Percentiles rank a stretch among this genome's conserved stretches.
phyloP scores from a whole-genome alignment of 1,140 invertebrate genomes.

The Bombus pyrosoma region DNA sequence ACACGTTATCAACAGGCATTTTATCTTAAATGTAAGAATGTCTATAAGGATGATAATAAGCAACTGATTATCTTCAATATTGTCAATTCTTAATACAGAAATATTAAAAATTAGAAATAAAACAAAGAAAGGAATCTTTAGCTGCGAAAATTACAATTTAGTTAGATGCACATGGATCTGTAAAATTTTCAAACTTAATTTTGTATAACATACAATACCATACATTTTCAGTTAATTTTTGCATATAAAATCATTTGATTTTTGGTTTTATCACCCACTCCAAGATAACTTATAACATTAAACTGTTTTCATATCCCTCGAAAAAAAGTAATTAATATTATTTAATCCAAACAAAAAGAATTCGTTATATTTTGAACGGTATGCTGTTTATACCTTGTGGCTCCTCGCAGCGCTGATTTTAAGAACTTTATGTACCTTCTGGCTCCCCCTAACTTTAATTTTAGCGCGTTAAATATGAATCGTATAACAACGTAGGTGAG shows the following conservation, averaged over 20 bases:
- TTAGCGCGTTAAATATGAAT: too few relatives aligned
- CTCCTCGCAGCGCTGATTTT: too few relatives aligned
- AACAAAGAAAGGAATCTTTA: not conserved
- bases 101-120: not conserved
- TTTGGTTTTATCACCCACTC: not conserved
- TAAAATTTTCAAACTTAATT: not conserved
- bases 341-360: not conserved
- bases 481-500: too few relatives aligned
- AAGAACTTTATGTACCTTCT: too few relatives aligned
- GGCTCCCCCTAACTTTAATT: too few relatives aligned
- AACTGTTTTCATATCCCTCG: not conserved
- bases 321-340: not conserved
- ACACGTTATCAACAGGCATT: not conserved
- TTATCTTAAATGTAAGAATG: not conserved
- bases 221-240: not conserved
- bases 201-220: not conserved
- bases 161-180: not conserved
- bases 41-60: not conserved
- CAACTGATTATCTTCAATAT: not conserved
- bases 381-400: too few relatives aligned
- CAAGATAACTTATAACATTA: not conserved
- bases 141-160: not conserved
- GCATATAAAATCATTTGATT: not conserved
- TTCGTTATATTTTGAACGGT: not conserved
- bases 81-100: not conserved